Base-by-base conservation (phyloP, 1,140 invertebrate species). In the Linepithema humile region DNA sequence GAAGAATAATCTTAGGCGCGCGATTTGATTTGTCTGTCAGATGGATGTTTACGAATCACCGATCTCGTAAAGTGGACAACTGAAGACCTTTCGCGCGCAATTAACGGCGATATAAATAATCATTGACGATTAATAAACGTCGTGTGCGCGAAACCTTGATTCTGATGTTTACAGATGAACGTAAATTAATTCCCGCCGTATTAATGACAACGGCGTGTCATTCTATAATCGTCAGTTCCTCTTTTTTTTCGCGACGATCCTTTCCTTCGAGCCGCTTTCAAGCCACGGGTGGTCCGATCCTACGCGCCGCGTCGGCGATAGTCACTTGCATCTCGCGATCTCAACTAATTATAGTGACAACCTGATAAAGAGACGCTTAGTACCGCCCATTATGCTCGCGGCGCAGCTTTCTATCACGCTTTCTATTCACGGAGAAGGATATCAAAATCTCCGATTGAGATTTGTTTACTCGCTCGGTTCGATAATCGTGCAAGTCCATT, bases 301-400 rank as follows among this genome's bases (percentile, higher is more conserved):
- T 53, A 17, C 45, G 23, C 74, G 12, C 48, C 64, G 48, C 48
- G 10, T 55, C 75, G 64, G 35, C 26, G 64, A 78, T 55, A 78
- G 74, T 45, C 75, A n/a, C 64, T 53, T 55, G 75, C 62, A 57
- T 80, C 48, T 80, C 62, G 50, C 75, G 64, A 69, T 80, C 75
- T 80, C 75, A 80, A 70, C 64, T 80, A 80, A 80, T 80, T 80
- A 57, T 70, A 80, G 64, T 80, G 64, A 80, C 75, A 80, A 57
- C 48, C 50, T 69, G 75, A 80, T 80, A 80, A 80, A 80, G 64
- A 80, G 64, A 70, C 64, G 64, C 64, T 77, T 55, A 69, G 75
- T 43, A 23, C 48, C 48, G 75, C 64, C 75, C 50, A 70, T 80
- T 80, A 69, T 80, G 75, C 75, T 80, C 64, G 64, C 64, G 64